Percentiles rank a stretch among this genome's conserved stretches.
phyloP scores from a whole-genome alignment of 2,888 invertebrate genomes.

The Caradrina kadenii region DNA sequence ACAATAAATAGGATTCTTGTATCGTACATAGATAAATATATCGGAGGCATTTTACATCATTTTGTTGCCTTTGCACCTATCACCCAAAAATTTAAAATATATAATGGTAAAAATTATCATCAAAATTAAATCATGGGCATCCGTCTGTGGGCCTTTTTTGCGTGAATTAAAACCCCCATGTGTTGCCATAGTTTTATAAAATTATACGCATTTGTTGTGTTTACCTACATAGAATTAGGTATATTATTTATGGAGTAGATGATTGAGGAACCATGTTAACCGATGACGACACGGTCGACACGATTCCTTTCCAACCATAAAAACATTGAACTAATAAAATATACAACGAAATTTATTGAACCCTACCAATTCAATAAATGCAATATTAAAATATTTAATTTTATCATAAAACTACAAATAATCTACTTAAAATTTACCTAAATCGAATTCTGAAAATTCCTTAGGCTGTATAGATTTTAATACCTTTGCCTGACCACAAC shows the following conservation, averaged over 20 bases:
- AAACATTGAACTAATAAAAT: not conserved
- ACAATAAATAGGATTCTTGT: not conserved
- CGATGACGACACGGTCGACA: no score
- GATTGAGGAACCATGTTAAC: no score
- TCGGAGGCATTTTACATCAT: no score
- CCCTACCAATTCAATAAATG: not conserved
- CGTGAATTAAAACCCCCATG: no score
- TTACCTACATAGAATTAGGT: no score
- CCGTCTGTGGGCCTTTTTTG: not conserved
- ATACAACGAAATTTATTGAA: not conserved
- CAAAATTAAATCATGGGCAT: not conserved
- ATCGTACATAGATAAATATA: no score
- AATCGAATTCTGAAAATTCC: not conserved
- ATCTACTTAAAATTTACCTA: not conserved
- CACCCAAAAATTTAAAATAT: no score
- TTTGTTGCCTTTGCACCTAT: no score
- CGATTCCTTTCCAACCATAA: not conserved
- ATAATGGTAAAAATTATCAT: not conserved
- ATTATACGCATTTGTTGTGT: no score
- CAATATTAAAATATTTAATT: no score
- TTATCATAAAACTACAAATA: not conserved
- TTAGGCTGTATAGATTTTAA: conserved; percentile 20
- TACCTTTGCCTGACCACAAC: conserved; percentile 48
- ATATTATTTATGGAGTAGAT: no score
- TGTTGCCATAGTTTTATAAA: no score